Evolutionary conservation across 1,140 invertebrate species (phyloP), one percentile per base, ranked within the genome.

Genomic region (Sipha flava): DNA sequence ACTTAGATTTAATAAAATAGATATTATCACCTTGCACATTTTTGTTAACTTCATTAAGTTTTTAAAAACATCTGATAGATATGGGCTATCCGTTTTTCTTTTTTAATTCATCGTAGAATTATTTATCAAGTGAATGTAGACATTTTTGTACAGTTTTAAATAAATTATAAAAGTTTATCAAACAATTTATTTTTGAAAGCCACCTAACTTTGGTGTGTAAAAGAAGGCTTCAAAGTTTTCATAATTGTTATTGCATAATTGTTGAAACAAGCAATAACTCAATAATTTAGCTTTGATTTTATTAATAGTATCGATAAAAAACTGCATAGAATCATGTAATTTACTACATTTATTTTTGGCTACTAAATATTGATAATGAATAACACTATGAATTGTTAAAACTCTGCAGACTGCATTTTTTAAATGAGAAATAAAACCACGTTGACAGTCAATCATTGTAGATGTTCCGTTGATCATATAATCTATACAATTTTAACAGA

Each of bases 281-380:
- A 79, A 79, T 43, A 59, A 57, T 59, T 84, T 82, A 82, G 80
- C 82, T 81, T 82, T 79, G 34, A 85, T 84, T 83, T 81, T 80
- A 82, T 85, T 83, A 80, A 84, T 81, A 81, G 82, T 81, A 16
- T 82, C 79, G 81, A 84, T 82, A 18, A 84, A 80, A 34, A 82
- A 80, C 72, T 82, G 80, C 81, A 83, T 80, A 31, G 66, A 81
- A 70, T 79, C 81, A 82, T 82, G 52, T 64, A 81, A 81, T 29
- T 57, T 57, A 57, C 54, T 29, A 29, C 26, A 29, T n/a, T n/a
- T n/a, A n/a, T n/a, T n/a, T 57, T 23, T 80, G 82, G 82, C 29
- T 80, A 52, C 79, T 81, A 79, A 77, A 81, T 80, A 9, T n/a
- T n/a, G n/a, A n/a, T n/a, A n/a, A n/a, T n/a, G n/a, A n/a, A n/a